Evolutionary conservation across 2,888 invertebrate species (phyloP), one percentile per base, ranked within the genome.

Genomic region (Drosophila longiperda): DNA sequence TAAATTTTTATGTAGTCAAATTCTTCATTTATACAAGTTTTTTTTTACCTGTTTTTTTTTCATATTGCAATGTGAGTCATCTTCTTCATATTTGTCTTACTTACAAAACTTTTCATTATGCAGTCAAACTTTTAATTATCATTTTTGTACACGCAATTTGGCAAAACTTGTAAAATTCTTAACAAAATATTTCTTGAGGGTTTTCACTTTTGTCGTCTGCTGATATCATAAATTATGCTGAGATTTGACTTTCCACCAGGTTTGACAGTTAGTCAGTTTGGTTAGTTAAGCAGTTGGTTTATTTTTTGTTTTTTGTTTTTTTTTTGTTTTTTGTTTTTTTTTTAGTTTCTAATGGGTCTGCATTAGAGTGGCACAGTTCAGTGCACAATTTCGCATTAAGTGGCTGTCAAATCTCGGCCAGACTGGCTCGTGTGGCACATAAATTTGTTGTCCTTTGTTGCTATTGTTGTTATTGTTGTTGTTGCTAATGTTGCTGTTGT

Each of bases 401-500:
- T 49, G 55, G 36, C 66, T 26, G 33, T 29, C 53, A 66, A 64
- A 70, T 71, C 71, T 74, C 60, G 42, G 34, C 54, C 65, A 71
- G 76, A 83, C 78, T 80, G 81, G 83, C 88, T 88, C 88, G 88
- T 86, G 83, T 80, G 65, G 69, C 70, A 73, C 80, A 84, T 84
- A 78, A 88, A 86, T 75, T 85, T 83, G 62, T 74, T 75, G 82
- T 50, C 68, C 52, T 54, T 45, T 45, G 20, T 45, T 45, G 45
- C 15, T 20, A 15, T 45, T 45, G 45, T 40, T n/a, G 40, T 5
- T 34, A 0, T 26, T 26, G 26, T 38, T 36, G 17, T 17, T 38
- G 38, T 48, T 66, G 48, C 45, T 54, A 40, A 29, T 68, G 63
- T 33, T 58, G 65, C 38, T 78, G 64, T 38, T 65, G 59, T 50